A percentile compares a stretch with the other conserved stretches of the same genome.
Conservation (phyloP, 2,888 invertebrate species). For the Napeogenes inachia region DNA sequence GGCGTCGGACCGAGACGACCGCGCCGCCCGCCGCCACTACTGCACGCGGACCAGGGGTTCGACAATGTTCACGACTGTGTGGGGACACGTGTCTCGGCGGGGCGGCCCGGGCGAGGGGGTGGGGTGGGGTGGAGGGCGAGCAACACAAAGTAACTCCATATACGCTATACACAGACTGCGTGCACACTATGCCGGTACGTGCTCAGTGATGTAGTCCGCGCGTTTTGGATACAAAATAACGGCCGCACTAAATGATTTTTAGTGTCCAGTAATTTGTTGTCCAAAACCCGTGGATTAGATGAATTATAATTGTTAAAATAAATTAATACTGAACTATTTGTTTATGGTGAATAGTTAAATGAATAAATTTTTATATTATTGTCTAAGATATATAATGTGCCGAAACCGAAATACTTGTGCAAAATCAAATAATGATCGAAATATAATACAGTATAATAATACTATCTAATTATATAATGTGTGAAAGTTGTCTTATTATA, state of each 20-base stretch:
- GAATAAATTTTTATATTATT: neutral
- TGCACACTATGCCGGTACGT: constrained; percentile 35
- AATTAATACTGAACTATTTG: constrained; percentile 5
- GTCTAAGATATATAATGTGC: neutral
- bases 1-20: constrained; percentile 9
- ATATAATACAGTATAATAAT: neutral
- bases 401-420: neutral
- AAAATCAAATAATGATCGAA: neutral
- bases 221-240: constrained; percentile 16
- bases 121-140: constrained; percentile 56
- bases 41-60: constrained; percentile 12
- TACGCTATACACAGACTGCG: constrained; percentile 30
- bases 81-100: no score
- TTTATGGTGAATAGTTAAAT: neutral
- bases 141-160: constrained; percentile 46
- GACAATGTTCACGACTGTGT: neutral
- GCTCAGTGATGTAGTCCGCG: constrained; percentile 20
- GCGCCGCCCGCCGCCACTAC: constrained; percentile 32
- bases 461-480: neutral
- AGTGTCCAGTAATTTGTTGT: neutral
- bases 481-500: no score
- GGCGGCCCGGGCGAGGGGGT: constrained; percentile 30
- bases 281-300: constrained; percentile 14
- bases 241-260: no score
- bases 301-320: neutral